Evolutionary conservation across 2,113 vertebrate genomes (phyloP).

Genomic region (Geococcyx californianus): DNA sequence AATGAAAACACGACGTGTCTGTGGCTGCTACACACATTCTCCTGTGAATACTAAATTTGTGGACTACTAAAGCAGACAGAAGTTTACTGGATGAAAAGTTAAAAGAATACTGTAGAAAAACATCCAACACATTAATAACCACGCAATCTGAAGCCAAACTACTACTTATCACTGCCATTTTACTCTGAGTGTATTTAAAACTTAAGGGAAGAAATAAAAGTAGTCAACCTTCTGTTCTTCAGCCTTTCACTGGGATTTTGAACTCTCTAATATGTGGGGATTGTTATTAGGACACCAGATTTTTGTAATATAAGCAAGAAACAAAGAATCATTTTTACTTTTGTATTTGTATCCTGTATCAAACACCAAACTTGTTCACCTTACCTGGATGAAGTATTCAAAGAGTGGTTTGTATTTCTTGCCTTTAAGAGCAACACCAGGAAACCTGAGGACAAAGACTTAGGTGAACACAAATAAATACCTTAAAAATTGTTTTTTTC

Average conservation of each 20-base stretch:
- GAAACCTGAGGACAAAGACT: conserved; percentile 82
- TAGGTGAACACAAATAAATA: not conserved
- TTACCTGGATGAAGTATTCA: conserved; percentile 92
- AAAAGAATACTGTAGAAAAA: no score
- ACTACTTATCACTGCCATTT: not conserved
- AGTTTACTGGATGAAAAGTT: not conserved
- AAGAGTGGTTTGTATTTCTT: conserved; percentile 94
- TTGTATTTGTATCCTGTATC: not conserved
- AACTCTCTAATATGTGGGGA: not conserved
- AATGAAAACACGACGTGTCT: not conserved
- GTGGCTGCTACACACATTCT: not conserved
- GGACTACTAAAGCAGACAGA: not conserved
- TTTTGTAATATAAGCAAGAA: not conserved
- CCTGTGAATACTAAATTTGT: not conserved
- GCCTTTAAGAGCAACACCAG: conserved; percentile 88
- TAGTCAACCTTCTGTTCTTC: not conserved
- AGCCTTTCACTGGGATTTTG: not conserved
- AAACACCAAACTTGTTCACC: not conserved
- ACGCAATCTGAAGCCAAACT: not conserved
- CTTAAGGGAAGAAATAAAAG: not conserved
- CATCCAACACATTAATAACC: no score
- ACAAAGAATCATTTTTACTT: not conserved
- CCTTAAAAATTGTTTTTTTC: not conserved
- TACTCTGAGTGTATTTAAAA: not conserved
- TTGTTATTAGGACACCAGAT: not conserved